Base-by-base conservation (phyloP, 2,113 vertebrate species). In the Oostethus manadensis region DNA sequence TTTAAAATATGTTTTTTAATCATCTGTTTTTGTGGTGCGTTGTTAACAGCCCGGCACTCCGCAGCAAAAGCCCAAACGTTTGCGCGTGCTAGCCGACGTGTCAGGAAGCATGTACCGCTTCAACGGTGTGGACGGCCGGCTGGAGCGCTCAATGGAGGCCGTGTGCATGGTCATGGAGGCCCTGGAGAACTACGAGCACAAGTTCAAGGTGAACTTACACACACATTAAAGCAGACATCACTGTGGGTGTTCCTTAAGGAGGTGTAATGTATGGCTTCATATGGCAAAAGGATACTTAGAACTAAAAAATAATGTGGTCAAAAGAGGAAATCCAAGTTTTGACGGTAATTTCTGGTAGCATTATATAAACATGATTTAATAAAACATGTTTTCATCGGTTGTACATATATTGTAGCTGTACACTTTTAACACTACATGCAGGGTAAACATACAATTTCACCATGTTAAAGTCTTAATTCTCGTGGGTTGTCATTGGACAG, bases 81-180 rank as follows among this genome's bases (percentile, higher is more conserved):
- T 98, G 18, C 88, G 93, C 8, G 84, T 99, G 68, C 83, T 98
- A 20, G 94, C 90, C 0, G 95, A 99, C 45, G 90, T 98, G 5
- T 99, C 96, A 0, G 95, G 95, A 35, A 98, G 96, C 84, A 98
- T 98, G 96, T 98, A 98, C 76, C 94, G 94, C 76, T 98, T 98
- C 75, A 98, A 98, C 0, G 94, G 95, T 0, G 90, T 98, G 55
- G 96, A 98, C 0, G 85, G 94, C 1, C 82, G 94, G 0, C 91
- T 99, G 65, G 94, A 99, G 55, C 93, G 95, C 76, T 94, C 94
- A 17, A 97, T 99, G 95, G 95, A 98, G 84, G 94, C 95, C 0
- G 93, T 95, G 66, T 98, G 94, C 45, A 96, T 99, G 95, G 93
- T 97, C 69, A 95, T 98, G 93, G 97, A 99, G 84, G 97, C 94